phyloP scores from a whole-genome alignment of 92 coral and sea anemone species.

The Chrysogorgia sp. region DNA sequence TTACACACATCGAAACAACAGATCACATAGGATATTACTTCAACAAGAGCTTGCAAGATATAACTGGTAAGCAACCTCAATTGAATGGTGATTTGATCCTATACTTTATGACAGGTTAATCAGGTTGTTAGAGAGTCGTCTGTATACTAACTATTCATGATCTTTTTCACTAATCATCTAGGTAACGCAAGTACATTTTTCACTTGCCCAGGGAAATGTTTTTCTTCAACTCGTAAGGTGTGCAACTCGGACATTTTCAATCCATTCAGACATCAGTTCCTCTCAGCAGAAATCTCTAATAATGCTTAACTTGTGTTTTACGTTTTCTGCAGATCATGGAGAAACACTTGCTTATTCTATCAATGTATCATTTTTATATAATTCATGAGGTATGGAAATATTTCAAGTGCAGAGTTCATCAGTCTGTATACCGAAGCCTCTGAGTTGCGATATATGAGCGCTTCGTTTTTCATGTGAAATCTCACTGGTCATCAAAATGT shows the following conservation, averaged over 20 bases:
- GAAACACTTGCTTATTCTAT: slow-evolving; percentile 12
- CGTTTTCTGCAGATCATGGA: slow-evolving; percentile 8
- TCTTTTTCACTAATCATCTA: not conserved
- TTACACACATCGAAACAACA: slow-evolving; percentile 15
- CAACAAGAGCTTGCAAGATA: slow-evolving; percentile 2
- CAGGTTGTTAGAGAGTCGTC: not conserved
- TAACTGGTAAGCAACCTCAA: slow-evolving; percentile 2
- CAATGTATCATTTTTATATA: not conserved
- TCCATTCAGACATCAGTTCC: not conserved
- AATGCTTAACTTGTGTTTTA: not conserved
- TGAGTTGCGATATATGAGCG: too few relatives aligned
- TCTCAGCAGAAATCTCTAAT: not conserved
- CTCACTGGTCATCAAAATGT: too few relatives aligned
- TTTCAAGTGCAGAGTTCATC: too few relatives aligned
- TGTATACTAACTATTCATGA: not conserved
- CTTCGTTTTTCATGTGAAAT: too few relatives aligned
- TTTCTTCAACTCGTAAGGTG: slow-evolving; percentile 2
- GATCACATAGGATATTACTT: slow-evolving; percentile 22
- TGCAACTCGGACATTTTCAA: too few relatives aligned
- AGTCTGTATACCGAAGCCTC: too few relatives aligned
- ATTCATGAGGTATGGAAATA: slow-evolving; percentile 8
- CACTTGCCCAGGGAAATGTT: slow-evolving; percentile 18
- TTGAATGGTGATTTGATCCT: not conserved
- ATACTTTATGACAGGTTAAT: too few relatives aligned
- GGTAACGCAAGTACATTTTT: slow-evolving; percentile 21